Evolutionary conservation across 2,888 invertebrate species (phyloP), one percentile per base, ranked within the genome.

Genomic region (Arge pagana): DNA sequence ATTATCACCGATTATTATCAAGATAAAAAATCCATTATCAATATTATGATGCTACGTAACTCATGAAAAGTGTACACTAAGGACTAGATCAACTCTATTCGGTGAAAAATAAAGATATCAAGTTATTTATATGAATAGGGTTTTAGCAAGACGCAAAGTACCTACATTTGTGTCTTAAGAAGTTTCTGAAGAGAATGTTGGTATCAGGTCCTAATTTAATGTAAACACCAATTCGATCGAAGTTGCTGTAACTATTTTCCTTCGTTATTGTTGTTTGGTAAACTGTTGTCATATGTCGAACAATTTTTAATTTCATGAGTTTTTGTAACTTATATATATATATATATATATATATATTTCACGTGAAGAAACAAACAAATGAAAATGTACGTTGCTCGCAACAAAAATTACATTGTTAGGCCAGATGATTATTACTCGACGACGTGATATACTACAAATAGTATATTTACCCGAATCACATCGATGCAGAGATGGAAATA

Each of bases 1-100:
- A 57, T 53, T 49, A 43, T 31, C 45, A 35, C 35, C 53, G 41
- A 40, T 19, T 50, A 33, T 35, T 51, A 33, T 55, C 45, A 35
- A 28, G 35, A 45, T 45, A 35, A 45, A 45, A 31, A 45, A 45
- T 45, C 35, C 33, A 45, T 23, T 24, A 35, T 45, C 23, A 13
- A 45, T 18, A n/a, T n/a, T n/a, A 45, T n/a, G 30, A 45, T 33
- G 16, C 13, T 33, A 45, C 11, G 23, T 45, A 43, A 33, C 45
- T 33, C 33, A 45, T 45, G 45, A 45, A 45, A 45, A 45, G 33
- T 33, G 45, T 45, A 23, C 31, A 45, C 33, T 45, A 15, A 21
- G 35, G 21, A 24, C 33, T 45, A 33, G 33, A 33, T 45, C 11
- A 45, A 23, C 19, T n/a, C n/a, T 45, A 45, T 45, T 15, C 33